Conservation (phyloP, 1,140 invertebrate species). For the Papilio xuthus region DNA sequence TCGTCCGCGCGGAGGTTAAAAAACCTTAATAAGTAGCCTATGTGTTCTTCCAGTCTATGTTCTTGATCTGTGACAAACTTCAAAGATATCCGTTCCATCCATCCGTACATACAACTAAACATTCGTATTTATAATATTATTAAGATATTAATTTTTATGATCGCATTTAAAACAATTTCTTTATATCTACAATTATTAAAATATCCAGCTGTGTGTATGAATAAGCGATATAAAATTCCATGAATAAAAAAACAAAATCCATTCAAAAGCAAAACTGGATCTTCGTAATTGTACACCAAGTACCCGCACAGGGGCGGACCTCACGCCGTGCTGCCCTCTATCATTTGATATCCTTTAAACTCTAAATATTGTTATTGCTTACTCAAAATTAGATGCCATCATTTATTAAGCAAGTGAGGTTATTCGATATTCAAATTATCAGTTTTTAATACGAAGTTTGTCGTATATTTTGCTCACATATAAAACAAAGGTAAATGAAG, state of each 20-base stretch:
- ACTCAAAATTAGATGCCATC: neutral
- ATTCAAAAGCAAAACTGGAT: conserved; percentile 1
- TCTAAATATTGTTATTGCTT: neutral
- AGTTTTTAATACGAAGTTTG: too few relatives aligned
- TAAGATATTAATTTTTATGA: neutral
- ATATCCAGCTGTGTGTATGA: neutral
- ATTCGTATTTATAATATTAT: too few relatives aligned
- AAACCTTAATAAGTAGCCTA: too few relatives aligned
- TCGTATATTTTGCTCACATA: too few relatives aligned
- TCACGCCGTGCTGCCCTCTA: neutral
- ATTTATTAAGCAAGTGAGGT: too few relatives aligned
- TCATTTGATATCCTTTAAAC: neutral
- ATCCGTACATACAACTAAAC: too few relatives aligned
- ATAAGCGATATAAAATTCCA: neutral
- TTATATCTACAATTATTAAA: neutral
- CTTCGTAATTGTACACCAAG: conserved; percentile 1
- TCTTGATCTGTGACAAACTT: too few relatives aligned
- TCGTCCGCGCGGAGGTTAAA: too few relatives aligned
- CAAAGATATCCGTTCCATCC: too few relatives aligned
- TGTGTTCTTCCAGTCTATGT: too few relatives aligned
- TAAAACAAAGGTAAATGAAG: too few relatives aligned
- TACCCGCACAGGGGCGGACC: conserved; percentile 1
- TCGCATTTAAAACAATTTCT: neutral
- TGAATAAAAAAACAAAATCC: neutral
- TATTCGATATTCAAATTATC: too few relatives aligned